Base-by-base conservation (phyloP, 2,888 invertebrate genomes). In the Octonoba sinensis region DNA sequence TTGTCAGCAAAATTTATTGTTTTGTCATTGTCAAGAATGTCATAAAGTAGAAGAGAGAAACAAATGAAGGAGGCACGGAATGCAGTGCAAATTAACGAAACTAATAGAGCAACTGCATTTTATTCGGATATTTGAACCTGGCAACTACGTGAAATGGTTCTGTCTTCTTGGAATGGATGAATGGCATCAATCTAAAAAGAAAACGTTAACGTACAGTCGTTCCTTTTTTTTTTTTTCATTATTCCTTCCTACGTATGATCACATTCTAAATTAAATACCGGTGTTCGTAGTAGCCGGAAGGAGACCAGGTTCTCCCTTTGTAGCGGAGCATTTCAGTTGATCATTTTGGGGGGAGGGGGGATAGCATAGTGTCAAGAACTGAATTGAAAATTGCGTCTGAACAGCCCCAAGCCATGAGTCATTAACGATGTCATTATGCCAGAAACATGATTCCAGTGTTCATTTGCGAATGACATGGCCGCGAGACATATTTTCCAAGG, bases 401-500 rank as follows among this genome's bases (percentile, higher is more conserved):
- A 27, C 18, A 24, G 24, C 62, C 46, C 62, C 22, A 44, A 56
- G 62, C 56, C 18, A 18, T 11, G 27, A 70, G 54, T 70, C 76
- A 76, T 76, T 69, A 70, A 24, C 46, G 20, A 56, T 70, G 76
- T 70, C 76, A 69, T 76, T 76, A 76, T 69, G 44, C 60, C 51
- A 49, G 67, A 51, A 60, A 75, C 60, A 67, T 60, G 67, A 75
- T 75, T 67, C 75, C 51, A n/a, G 56, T 8, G n/a, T 51, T 60
- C 27, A 60, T 60, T 24, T 24, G 27, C 49, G 18, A 67, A 51
- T 56, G 73, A 73, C 60, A 60, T 16, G 27, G 36, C 15, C 36
- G 36, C 36, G 11, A 36, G 36, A 36, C 36, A 36, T 36, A 36
- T 36, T 36, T 36, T 36, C 36, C 36, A 36, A 36, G 36, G 6